phyloP scores from a whole-genome alignment of 1,140 invertebrate genomes.

The Druon quercuslanigerum region DNA sequence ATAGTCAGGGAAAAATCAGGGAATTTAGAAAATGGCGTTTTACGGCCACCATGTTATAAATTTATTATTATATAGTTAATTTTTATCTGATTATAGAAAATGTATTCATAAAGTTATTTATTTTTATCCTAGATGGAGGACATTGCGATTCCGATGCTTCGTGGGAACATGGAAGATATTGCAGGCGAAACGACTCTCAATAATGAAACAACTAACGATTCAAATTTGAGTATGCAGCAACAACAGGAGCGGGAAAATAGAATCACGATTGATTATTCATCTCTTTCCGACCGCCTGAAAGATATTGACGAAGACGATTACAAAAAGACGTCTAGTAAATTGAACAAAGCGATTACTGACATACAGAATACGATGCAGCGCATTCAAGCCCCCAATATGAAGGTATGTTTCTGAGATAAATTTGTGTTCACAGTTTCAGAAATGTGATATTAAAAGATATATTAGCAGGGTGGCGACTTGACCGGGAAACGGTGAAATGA shows the following conservation, averaged over 20 bases:
- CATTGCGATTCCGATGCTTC: slow-evolving; percentile 90
- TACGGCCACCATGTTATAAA: no score
- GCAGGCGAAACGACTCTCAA: slow-evolving; percentile 72
- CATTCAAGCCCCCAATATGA: slow-evolving; percentile 98
- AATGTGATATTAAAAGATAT: no score
- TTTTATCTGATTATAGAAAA: no score
- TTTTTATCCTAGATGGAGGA: slow-evolving; percentile 87
- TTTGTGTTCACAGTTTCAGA: no score
- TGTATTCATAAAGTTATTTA: no score
- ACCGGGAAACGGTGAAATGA: no score
- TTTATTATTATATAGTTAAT: no score
- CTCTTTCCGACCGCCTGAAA: slow-evolving; percentile 86
- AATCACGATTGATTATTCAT: slow-evolving; percentile 92
- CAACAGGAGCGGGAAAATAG: slow-evolving; percentile 74
- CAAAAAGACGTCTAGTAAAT: slow-evolving; percentile 88
- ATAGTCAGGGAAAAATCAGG: no score
- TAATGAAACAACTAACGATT: slow-evolving; percentile 62
- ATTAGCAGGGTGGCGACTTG: no score
- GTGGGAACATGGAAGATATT: slow-evolving; percentile 95
- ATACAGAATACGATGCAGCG: slow-evolving; percentile 92
- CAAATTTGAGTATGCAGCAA: slow-evolving; percentile 64
- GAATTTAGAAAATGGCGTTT: no score
- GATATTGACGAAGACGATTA: slow-evolving; percentile 93
- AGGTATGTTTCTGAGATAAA: slow-evolving; percentile 73
- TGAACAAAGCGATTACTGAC: slow-evolving; percentile 90